phyloP scores from a whole-genome alignment of 2,797 vertebrate species.

The Epinephelus malabaricus region DNA sequence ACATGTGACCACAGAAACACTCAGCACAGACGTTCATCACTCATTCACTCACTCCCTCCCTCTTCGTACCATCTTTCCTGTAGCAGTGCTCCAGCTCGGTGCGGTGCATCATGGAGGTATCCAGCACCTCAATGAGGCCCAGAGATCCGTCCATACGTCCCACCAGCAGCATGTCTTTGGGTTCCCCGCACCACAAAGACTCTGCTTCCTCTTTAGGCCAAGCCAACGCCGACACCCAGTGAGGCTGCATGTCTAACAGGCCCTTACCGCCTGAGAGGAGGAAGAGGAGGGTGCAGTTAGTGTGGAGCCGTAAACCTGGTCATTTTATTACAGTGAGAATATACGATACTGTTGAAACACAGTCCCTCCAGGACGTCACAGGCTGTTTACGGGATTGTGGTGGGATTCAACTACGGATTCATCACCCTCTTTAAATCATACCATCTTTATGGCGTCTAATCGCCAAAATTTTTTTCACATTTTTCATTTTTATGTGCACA shows the following conservation, averaged over 20 bases:
- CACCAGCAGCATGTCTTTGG: slow-evolving; percentile 91
- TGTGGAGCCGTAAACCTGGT: rapidly evolving
- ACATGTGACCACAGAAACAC: not conserved
- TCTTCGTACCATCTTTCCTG: slow-evolving; percentile 91
- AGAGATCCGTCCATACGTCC: slow-evolving; percentile 97
- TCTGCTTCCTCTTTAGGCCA: slow-evolving; percentile 92
- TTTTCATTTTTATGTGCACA: too few relatives aligned
- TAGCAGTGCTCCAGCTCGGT: slow-evolving; percentile 96
- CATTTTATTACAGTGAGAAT: too few relatives aligned
- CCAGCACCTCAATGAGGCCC: slow-evolving; percentile 94
- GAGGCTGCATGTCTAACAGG: slow-evolving; percentile 93
- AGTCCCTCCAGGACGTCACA: too few relatives aligned
- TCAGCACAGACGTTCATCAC: not conserved
- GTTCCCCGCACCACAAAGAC: slow-evolving; percentile 90
- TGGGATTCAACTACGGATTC: too few relatives aligned
- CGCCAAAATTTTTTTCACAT: too few relatives aligned
- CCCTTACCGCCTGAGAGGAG: slow-evolving; percentile 90
- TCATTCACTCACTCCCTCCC: rapidly evolving
- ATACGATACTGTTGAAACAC: too few relatives aligned
- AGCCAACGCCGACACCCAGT: slow-evolving; percentile 95
- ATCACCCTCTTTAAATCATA: too few relatives aligned
- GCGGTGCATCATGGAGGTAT: slow-evolving; percentile 90
- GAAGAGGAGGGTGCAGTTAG: not conserved
- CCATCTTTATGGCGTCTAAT: too few relatives aligned
- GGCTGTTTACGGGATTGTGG: too few relatives aligned